A percentile compares a stretch with the other conserved stretches of the same genome.
Conservation (phyloP, 2,113 vertebrate species). For the Ailurus styani region DNA sequence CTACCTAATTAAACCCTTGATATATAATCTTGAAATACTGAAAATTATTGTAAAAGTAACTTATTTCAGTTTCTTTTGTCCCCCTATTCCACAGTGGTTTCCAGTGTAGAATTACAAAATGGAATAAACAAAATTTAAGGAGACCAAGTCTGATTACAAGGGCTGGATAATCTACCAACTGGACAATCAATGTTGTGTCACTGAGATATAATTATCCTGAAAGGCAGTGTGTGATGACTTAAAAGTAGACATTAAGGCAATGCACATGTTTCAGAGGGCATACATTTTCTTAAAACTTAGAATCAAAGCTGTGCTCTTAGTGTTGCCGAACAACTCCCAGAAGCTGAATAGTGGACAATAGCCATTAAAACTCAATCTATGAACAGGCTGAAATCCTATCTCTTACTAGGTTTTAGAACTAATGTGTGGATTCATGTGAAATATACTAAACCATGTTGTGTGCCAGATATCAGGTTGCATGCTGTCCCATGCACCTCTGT, state of each 20-base stretch:
- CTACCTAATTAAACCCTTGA: background rate
- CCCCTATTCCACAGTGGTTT: background rate
- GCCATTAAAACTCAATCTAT: background rate
- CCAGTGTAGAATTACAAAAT: background rate
- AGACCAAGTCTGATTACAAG: background rate
- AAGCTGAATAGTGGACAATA: background rate
- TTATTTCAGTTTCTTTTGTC: background rate
- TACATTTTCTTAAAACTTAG: background rate
- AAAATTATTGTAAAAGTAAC: background rate
- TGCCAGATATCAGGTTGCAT: background rate
- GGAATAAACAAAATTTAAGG: background rate
- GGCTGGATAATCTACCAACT: background rate
- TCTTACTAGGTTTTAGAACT: background rate
- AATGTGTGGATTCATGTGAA: background rate
- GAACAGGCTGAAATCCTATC: background rate
- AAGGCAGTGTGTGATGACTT: background rate
- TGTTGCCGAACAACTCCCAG: background rate
- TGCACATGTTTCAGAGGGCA: background rate
- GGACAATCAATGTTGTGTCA: background rate
- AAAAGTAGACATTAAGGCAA: background rate
- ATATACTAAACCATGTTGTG: background rate
- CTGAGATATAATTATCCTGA: background rate
- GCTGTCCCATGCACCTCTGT: background rate
- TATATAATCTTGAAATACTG: background rate
- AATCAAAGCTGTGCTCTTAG: background rate